Percentiles rank a stretch among this genome's conserved stretches.
phyloP scores from a whole-genome alignment of 2,888 invertebrate species.

The Alloscopus bannaensis region DNA sequence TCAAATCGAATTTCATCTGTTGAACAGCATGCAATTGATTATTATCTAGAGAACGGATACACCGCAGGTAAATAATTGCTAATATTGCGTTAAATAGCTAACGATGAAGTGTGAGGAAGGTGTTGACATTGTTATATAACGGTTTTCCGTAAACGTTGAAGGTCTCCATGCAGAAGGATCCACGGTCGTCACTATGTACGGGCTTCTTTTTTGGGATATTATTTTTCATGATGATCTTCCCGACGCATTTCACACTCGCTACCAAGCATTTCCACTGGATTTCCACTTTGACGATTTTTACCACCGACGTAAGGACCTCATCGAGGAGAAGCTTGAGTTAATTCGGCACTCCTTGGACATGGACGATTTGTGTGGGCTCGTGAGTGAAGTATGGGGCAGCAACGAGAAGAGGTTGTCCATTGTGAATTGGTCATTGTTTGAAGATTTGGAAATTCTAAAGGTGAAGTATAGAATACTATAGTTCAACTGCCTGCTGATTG shows the following conservation, averaged over 20 bases:
- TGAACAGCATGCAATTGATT: slow-evolving; percentile 78
- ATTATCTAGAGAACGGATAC: slow-evolving; percentile 78
- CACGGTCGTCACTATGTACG: slow-evolving; percentile 81
- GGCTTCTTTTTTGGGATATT: slow-evolving; percentile 87
- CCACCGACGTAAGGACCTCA: slow-evolving; percentile 78
- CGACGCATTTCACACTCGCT: slow-evolving; percentile 82
- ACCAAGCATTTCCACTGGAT: slow-evolving; percentile 85
- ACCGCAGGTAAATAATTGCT: slow-evolving; percentile 76
- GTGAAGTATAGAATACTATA: background rate
- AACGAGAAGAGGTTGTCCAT: slow-evolving; percentile 75
- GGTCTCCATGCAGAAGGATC: slow-evolving; percentile 86
- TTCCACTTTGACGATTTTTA: slow-evolving; percentile 83
- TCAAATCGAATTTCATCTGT: slow-evolving; percentile 77
- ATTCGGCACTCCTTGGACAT: slow-evolving; percentile 74
- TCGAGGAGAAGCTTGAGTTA: slow-evolving; percentile 78
- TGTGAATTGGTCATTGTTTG: slow-evolving; percentile 77
- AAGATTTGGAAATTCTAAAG: slow-evolving; percentile 74
- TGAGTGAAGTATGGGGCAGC: slow-evolving; percentile 76
- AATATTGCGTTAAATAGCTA: background rate
- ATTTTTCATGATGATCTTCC: slow-evolving; percentile 80
- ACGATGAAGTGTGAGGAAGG: background rate
- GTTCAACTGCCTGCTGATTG: too few relatives aligned
- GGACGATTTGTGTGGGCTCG: slow-evolving; percentile 76
- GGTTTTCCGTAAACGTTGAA: slow-evolving; percentile 74
- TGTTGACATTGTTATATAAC: background rate